Conservation (phyloP, 2,113 vertebrate genomes). For the Haliaeetus leucogaster region DNA sequence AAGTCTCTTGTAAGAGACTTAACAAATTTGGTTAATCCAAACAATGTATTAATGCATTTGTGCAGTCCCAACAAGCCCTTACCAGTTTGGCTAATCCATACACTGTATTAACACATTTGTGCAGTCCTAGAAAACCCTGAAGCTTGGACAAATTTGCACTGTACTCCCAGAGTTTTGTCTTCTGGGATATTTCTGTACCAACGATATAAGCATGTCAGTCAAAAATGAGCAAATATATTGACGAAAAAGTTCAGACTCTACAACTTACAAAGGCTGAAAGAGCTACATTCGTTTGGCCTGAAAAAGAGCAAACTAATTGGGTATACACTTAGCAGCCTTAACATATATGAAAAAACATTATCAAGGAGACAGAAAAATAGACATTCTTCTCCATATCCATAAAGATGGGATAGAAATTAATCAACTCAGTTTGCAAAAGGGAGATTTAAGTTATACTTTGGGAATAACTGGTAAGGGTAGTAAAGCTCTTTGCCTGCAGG, state of each 20-base stretch:
- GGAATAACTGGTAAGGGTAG: not conserved
- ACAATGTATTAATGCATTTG: not conserved
- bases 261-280: not conserved
- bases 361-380: not conserved
- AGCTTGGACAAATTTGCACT: not conserved
- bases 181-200: not conserved
- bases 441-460: not conserved
- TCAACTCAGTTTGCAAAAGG: not conserved
- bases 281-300: accelerated
- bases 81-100: not conserved
- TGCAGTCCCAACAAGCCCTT: not conserved
- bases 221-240: not conserved
- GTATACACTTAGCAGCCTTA: not conserved
- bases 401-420: not conserved
- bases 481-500: not conserved
- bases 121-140: not conserved
- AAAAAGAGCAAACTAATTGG: not conserved
- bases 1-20: not conserved
- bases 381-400: not conserved
- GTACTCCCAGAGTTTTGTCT: not conserved
- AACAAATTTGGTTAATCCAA: not conserved
- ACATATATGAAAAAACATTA: not conserved
- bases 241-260: not conserved
- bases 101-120: not conserved
- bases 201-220: not conserved